Percentiles rank a stretch among this genome's conserved stretches.
These are phyloP conservation scores for Microtus oregoni DNA, from an alignment of 2,113 vertebrate genomes.

Conservation along the genomic window DNA sequence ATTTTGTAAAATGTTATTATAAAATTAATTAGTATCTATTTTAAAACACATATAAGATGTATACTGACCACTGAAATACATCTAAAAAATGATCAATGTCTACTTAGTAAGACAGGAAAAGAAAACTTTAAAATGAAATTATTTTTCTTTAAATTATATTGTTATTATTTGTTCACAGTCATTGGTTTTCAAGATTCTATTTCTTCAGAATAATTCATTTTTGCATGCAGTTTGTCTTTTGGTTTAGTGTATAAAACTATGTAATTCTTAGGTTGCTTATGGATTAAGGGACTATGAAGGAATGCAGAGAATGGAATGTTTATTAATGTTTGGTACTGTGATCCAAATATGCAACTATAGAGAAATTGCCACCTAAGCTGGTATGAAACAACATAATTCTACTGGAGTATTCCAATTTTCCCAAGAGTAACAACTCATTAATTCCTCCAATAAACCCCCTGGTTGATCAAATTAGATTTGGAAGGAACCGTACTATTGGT, in stretches of 20 bases:
- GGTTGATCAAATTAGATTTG: background rate
- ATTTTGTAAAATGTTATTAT: background rate
- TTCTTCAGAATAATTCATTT: background rate
- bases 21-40: background rate
- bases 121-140: background rate
- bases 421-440: background rate
- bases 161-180: background rate
- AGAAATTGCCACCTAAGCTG: background rate
- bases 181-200: background rate
- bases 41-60: background rate
- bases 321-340: background rate
- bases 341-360: no score
- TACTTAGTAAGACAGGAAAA: background rate
- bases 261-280: background rate
- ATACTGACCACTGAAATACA: background rate
- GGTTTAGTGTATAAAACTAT: background rate
- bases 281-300: accelerated
- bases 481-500: background rate
- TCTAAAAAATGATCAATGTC: background rate
- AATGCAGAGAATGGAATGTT: background rate
- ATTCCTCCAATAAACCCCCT: background rate
- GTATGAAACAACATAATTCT: background rate
- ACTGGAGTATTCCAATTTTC: background rate
- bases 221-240: background rate
- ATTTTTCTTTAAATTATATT: background rate